These are phyloP conservation scores for Connochaetes taurinus DNA, from an alignment of 2,113 vertebrate genomes.

Conservation along the genomic window DNA sequence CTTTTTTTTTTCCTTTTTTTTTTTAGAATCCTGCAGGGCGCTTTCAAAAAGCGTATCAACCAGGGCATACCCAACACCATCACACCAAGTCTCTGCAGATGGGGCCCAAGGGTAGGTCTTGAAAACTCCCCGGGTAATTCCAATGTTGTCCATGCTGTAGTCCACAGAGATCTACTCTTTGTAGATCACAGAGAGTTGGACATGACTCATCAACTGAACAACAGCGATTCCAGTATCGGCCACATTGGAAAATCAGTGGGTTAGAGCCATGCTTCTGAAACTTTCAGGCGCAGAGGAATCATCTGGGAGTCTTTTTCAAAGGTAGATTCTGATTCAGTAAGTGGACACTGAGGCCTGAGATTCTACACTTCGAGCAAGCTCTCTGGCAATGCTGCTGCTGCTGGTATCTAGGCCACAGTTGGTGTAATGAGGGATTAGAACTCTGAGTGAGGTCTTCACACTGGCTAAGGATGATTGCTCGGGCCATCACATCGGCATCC, in stretches of 20 bases:
- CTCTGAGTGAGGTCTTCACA: neutral
- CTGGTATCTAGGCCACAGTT: accelerated
- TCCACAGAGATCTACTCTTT: neutral
- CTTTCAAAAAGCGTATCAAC: neutral
- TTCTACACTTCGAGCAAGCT: neutral
- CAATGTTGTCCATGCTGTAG: neutral
- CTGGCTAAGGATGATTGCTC: neutral
- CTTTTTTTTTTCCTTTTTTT: neutral
- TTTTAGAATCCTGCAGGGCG: neutral
- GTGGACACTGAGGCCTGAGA: neutral
- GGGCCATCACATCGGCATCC: accelerated
- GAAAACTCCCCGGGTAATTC: neutral
- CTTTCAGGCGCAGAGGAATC: neutral
- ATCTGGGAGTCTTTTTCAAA: neutral
- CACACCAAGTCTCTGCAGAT: neutral
- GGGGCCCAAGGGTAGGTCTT: neutral
- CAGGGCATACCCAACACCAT: neutral
- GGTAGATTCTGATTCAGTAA: neutral
- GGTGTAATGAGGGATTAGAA: neutral
- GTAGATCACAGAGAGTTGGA: neutral
- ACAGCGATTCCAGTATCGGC: neutral
- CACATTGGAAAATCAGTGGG: neutral
- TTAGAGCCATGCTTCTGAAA: neutral
- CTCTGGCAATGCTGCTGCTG: neutral
- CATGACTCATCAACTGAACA: neutral